A percentile compares a stretch with the other conserved stretches of the same genome.
Conservation (phyloP, 2,888 invertebrate species). For the Tachystola acroxantha region DNA sequence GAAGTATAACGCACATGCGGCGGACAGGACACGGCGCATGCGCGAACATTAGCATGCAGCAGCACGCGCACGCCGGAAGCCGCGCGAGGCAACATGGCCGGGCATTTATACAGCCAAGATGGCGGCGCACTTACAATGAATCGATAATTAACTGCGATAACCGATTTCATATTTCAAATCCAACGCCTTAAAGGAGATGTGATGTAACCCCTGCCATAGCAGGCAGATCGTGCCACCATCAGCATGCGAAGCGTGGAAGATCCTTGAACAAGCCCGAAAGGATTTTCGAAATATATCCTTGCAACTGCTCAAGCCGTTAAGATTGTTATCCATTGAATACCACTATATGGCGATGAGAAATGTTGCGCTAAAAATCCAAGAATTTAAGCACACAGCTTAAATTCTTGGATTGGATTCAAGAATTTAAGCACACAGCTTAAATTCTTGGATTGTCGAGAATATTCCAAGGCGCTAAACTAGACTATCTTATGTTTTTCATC, state of each 20-base stretch:
- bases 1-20: conserved; percentile 48
- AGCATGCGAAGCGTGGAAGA: conserved; percentile 43
- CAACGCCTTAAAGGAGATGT: conserved; percentile 57
- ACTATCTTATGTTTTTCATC: too few species aligned
- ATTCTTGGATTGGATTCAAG: too few species aligned
- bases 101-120: conserved; percentile 67
- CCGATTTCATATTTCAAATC: conserved; percentile 72
- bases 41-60: conserved; percentile 69
- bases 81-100: conserved; percentile 65
- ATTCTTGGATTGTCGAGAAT: too few species aligned
- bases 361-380: too few species aligned
- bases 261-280: conserved; percentile 54
- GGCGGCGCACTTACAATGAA: conserved; percentile 67
- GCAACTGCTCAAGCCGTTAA: conserved; percentile 27
- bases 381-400: too few species aligned
- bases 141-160: conserved; percentile 71
- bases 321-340: too few species aligned
- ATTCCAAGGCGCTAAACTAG: too few species aligned
- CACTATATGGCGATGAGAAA: too few species aligned
- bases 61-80: conserved; percentile 72
- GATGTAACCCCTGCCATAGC: conserved; percentile 63
- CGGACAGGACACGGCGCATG: conserved; percentile 44
- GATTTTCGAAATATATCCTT: conserved; percentile 41
- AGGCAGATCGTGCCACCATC: conserved; percentile 35
- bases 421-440: too few species aligned